Conservation (phyloP, 2,888 invertebrate genomes). For the Dusona sp. region DNA sequence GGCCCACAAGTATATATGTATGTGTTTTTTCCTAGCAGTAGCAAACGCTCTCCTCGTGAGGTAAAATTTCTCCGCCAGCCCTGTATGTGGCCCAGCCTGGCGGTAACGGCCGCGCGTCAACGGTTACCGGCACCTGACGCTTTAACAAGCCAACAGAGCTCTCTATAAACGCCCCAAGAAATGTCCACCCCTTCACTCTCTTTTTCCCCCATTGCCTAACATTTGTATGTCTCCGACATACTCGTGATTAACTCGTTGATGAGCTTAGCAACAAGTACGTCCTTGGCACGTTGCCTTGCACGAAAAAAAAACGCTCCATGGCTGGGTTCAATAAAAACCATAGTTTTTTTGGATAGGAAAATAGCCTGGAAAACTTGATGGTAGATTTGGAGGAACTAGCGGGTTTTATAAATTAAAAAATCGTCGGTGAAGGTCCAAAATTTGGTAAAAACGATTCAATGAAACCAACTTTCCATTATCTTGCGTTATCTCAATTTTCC, state of each 20-base stretch:
- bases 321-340: background rate
- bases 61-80: conserved; percentile 39
- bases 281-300: background rate
- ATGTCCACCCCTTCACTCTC: conserved; percentile 69
- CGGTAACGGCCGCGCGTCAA: conserved; percentile 83
- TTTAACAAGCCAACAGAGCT: conserved; percentile 75
- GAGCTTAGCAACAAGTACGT: conserved; percentile 18
- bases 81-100: conserved; percentile 55
- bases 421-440: background rate
- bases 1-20: conserved; percentile 52
- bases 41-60: conserved; percentile 37
- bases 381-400: background rate
- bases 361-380: background rate
- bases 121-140: conserved; percentile 83
- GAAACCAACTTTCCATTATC: background rate
- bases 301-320: background rate
- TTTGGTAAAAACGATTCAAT: background rate
- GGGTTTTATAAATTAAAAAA: background rate
- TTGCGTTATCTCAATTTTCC: background rate
- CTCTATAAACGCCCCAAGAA: conserved; percentile 28
- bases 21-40: conserved; percentile 38
- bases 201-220: conserved; percentile 9
- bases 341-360: background rate
- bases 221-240: background rate
- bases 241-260: conserved; percentile 22